Evolutionary conservation across 1,140 invertebrate species (phyloP).

Genomic region (Maniola jurtina): DNA sequence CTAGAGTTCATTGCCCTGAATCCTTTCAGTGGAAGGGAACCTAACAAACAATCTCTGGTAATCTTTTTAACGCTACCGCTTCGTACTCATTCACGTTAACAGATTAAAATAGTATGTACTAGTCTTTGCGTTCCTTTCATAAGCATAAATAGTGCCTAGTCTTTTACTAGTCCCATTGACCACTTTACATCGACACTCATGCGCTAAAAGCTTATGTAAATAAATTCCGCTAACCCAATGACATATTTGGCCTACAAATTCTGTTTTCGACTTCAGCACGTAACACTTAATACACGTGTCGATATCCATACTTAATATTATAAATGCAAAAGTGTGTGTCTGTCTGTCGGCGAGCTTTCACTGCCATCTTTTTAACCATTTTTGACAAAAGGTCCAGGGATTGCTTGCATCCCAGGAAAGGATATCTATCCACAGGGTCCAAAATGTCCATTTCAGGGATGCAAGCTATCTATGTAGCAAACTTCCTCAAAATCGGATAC

Average conservation of each 20-base stretch:
- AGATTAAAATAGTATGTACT: slow-evolving; percentile 10
- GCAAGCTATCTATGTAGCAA: too few species aligned
- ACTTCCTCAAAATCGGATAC: too few species aligned
- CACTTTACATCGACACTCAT: slow-evolving; percentile 7
- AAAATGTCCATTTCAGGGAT: too few species aligned
- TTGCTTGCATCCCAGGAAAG: too few species aligned
- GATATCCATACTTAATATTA: too few species aligned
- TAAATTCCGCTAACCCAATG: slow-evolving; percentile 67
- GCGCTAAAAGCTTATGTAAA: slow-evolving; percentile 60
- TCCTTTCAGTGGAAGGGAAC: slow-evolving; percentile 46
- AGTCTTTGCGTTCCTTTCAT: neutral
- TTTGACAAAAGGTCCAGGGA: too few species aligned
- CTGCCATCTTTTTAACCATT: too few species aligned
- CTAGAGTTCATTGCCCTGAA: slow-evolving; percentile 56
- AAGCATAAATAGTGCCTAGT: neutral
- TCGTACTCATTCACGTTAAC: slow-evolving; percentile 11
- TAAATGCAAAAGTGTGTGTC: too few species aligned
- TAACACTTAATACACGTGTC: slow-evolving; percentile 37
- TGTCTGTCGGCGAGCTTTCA: too few species aligned
- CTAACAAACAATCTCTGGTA: slow-evolving; percentile 50
- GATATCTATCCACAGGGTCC: too few species aligned
- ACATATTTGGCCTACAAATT: slow-evolving; percentile 64
- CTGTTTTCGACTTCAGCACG: slow-evolving; percentile 40
- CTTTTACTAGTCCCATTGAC: slow-evolving; percentile 10
- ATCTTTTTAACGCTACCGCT: slow-evolving; percentile 51